Conservation (phyloP, 2,113 vertebrate species). For the Collichthys lucidus region DNA sequence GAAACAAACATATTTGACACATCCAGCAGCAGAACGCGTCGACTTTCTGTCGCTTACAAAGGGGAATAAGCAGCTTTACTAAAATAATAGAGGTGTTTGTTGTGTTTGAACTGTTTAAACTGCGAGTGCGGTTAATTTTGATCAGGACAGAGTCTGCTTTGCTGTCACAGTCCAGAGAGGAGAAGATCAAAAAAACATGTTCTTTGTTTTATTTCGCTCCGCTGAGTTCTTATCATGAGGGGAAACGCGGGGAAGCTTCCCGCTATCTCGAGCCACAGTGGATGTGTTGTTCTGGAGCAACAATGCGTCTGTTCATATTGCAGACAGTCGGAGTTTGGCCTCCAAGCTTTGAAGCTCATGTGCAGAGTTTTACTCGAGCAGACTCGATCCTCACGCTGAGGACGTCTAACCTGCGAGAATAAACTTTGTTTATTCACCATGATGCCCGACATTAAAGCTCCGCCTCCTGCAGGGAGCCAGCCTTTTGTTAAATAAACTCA, state of each 20-base stretch:
- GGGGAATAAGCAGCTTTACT: constrained; percentile 13
- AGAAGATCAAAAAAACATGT: constrained; percentile 8
- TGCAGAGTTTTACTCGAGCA: constrained; percentile 17
- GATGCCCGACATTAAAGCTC: not conserved
- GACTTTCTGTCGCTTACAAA: not conserved
- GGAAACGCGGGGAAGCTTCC: not conserved
- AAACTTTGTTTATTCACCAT: not conserved
- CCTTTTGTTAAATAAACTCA: not conserved
- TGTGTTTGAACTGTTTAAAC: constrained; percentile 20
- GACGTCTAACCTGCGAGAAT: not conserved
- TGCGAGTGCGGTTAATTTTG: not conserved
- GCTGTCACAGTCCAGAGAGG: constrained; percentile 14
- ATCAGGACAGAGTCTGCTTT: constrained; percentile 11
- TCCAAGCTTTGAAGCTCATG: constrained; percentile 1
- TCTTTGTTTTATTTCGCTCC: constrained; percentile 25
- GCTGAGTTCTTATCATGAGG: constrained; percentile 26
- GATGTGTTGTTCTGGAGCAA: constrained; percentile 18
- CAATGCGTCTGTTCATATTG: constrained; percentile 32
- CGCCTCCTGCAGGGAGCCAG: not conserved
- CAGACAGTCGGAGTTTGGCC: constrained; percentile 25
- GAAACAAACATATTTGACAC: not conserved
- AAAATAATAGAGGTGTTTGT: not conserved
- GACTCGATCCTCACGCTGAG: not conserved
- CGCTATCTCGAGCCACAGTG: constrained; percentile 39
- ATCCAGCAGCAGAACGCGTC: not conserved